These are phyloP conservation scores for Cryptocheilus praepositus DNA, from an alignment of 2,888 invertebrate genomes.

Conservation along the genomic window DNA sequence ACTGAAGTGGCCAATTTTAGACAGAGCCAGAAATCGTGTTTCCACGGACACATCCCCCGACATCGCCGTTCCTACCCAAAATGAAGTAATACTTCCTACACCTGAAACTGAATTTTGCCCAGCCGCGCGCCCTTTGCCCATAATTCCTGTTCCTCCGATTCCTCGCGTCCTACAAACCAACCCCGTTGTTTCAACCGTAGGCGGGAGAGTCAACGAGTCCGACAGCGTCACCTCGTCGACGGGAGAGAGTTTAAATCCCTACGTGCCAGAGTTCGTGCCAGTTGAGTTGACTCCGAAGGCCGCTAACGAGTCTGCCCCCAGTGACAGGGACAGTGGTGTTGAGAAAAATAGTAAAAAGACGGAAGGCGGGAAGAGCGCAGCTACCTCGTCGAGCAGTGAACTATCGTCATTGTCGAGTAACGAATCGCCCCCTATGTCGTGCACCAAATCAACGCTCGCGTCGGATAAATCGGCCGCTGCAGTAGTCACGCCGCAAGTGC, in stretches of 20 bases:
- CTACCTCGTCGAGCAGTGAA: slow-evolving; percentile 24
- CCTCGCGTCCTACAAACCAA: slow-evolving; percentile 78
- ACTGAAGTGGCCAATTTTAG: slow-evolving; percentile 90
- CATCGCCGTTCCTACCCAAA: slow-evolving; percentile 64
- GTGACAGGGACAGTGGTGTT: slow-evolving; percentile 34
- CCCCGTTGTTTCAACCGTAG: slow-evolving; percentile 38
- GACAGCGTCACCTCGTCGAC: slow-evolving; percentile 61
- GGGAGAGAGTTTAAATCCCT: slow-evolving; percentile 85
- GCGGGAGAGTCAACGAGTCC: slow-evolving; percentile 58
- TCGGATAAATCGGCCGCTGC: slow-evolving; percentile 9
- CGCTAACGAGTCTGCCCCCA: not conserved
- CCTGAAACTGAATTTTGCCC: slow-evolving; percentile 75
- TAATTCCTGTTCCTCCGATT: slow-evolving; percentile 84
- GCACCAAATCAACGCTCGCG: slow-evolving; percentile 5
- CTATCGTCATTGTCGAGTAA: slow-evolving; percentile 14
- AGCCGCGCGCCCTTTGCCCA: slow-evolving; percentile 79
- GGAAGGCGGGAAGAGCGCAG: slow-evolving; percentile 61
- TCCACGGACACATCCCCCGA: slow-evolving; percentile 63
- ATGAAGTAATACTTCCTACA: slow-evolving; percentile 46
- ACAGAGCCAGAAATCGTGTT: slow-evolving; percentile 72
- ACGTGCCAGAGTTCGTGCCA: slow-evolving; percentile 91
- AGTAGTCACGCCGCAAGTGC: slow-evolving; percentile 25
- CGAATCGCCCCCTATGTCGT: slow-evolving; percentile 1
- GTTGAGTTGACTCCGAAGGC: slow-evolving; percentile 54
- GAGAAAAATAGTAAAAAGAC: slow-evolving; percentile 21